phyloP scores from a whole-genome alignment of 2,113 vertebrate genomes.

The Clarias macrocephalus region DNA sequence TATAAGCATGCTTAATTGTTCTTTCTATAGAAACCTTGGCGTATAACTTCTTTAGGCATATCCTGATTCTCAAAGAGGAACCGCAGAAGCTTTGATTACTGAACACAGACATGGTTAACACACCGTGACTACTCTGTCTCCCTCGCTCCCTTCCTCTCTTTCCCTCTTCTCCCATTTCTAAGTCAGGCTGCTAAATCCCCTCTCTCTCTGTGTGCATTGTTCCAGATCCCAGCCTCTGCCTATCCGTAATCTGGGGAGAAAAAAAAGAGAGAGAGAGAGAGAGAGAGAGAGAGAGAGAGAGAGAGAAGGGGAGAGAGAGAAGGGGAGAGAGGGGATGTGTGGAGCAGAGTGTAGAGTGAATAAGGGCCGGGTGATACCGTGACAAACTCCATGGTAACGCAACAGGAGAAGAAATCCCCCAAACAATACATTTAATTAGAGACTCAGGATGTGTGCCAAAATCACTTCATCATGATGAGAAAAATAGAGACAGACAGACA shows the following conservation, averaged over 20 bases:
- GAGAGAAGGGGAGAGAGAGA: conserved; percentile 52
- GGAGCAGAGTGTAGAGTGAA: conserved; percentile 54
- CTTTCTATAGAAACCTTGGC: not conserved
- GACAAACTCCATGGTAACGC: conserved; percentile 51
- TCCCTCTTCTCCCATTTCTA: conserved; percentile 56
- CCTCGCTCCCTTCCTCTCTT: conserved; percentile 57
- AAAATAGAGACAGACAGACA: not conserved
- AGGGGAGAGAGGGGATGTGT: conserved; percentile 48
- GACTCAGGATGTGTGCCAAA: conserved; percentile 45
- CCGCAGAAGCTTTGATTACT: conserved; percentile 67
- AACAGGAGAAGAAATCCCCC: conserved; percentile 54
- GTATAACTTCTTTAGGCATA: not conserved
- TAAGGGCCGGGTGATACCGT: conserved; percentile 51
- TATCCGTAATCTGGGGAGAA: conserved; percentile 58
- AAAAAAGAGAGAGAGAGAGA: not conserved
- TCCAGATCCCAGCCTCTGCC: conserved; percentile 60
- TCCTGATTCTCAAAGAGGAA: conserved; percentile 57
- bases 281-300: conserved; percentile 5
- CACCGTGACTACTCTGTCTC: conserved; percentile 62
- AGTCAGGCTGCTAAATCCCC: conserved; percentile 63
- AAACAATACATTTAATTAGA: conserved; percentile 69
- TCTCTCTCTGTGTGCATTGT: conserved; percentile 59
- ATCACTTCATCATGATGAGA: conserved; percentile 32
- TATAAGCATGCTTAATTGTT: not conserved
- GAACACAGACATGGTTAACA: conserved; percentile 65